Conservation (phyloP, 1,140 invertebrate genomes). For the Sitobion miscanthi region DNA sequence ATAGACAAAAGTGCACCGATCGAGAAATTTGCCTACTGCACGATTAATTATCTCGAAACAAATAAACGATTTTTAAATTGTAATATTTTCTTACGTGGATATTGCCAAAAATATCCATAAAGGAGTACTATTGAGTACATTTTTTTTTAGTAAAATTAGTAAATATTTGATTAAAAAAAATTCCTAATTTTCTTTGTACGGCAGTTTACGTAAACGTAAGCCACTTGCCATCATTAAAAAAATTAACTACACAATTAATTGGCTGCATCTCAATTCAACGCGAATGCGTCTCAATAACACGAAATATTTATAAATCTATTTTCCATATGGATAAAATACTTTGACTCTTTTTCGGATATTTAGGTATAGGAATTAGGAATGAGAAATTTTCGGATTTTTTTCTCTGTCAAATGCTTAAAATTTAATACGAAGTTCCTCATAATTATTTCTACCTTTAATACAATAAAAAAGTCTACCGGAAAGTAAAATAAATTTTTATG, state of each 20-base stretch:
- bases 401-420: no score
- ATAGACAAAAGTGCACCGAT: not conserved
- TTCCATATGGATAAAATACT: no score
- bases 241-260: not conserved
- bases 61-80: not conserved
- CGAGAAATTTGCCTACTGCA: not conserved
- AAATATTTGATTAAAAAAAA: not conserved
- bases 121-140: not conserved
- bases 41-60: not conserved
- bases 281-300: not conserved
- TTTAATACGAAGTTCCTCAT: no score
- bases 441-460: no score
- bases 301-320: not conserved
- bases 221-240: no score
- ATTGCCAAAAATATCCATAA: not conserved
- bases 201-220: no score
- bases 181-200: not conserved
- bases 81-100: not conserved
- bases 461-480: no score
- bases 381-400: no score
- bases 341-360: no score
- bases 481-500: no score
- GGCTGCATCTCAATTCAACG: no score
- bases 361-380: no score
- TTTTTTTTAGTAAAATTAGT: not conserved